These are phyloP conservation scores for Agrenia bidenticulata DNA, from an alignment of 2,888 invertebrate genomes.

Conservation along the genomic window DNA sequence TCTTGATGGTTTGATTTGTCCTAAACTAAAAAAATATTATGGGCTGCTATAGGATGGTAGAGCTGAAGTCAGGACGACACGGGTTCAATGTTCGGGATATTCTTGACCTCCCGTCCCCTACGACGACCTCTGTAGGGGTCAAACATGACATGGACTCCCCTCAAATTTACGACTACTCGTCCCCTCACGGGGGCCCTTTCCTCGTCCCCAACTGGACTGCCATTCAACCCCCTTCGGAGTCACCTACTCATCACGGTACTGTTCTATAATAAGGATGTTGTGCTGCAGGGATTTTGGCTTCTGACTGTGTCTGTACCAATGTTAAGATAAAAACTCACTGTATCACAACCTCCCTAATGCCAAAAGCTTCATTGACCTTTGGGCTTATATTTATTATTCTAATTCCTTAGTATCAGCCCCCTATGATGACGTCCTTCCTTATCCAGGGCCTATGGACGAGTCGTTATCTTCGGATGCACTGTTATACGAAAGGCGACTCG, in stretches of 20 bases:
- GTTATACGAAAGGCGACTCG: constrained; percentile 7
- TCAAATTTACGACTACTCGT: not conserved
- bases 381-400: not conserved
- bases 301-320: too few relatives aligned
- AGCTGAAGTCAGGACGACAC: constrained; percentile 10
- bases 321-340: too few relatives aligned
- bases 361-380: too few relatives aligned
- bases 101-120: constrained; percentile 41
- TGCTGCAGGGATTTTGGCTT: too few relatives aligned
- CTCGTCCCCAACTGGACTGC: constrained; percentile 41
- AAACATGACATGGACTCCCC: constrained; percentile 9
- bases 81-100: constrained; percentile 50
- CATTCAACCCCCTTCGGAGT: constrained; percentile 32
- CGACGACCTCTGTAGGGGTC: not conserved
- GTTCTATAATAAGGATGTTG: too few relatives aligned
- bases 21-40: too few relatives aligned
- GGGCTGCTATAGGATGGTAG: constrained; percentile 12
- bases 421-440: not conserved
- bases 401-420: not conserved
- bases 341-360: too few relatives aligned
- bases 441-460: not conserved
- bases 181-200: constrained; percentile 1
- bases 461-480: not conserved
- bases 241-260: not conserved
- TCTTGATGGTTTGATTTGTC: too few relatives aligned